These are phyloP conservation scores for Cisticola juncidis DNA, from an alignment of 2,113 vertebrate genomes.

Conservation along the genomic window DNA sequence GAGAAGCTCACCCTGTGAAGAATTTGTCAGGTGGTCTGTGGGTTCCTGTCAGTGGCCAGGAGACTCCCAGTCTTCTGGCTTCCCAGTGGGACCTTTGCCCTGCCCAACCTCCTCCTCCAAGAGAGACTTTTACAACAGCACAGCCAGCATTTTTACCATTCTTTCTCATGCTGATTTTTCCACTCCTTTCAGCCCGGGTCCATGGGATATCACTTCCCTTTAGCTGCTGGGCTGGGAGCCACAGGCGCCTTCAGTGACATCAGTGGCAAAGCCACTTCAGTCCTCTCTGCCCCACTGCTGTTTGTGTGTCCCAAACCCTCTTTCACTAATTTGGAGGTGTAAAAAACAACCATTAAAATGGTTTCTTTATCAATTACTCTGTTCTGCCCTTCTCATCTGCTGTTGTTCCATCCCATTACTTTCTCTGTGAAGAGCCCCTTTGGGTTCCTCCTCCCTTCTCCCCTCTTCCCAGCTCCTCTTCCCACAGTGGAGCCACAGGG, in stretches of 20 bases:
- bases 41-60: not conserved
- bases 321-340: not conserved
- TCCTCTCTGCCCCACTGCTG: not conserved
- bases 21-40: not conserved
- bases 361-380: not conserved
- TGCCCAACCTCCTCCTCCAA: not conserved
- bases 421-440: not conserved
- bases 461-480: not conserved
- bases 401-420: not conserved
- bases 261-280: not conserved
- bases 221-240: not conserved
- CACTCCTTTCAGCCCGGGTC: not conserved
- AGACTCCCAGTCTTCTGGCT: not conserved
- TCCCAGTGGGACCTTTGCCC: not conserved
- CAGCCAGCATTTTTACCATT: not conserved
- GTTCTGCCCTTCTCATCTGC: not conserved
- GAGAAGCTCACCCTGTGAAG: not conserved
- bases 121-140: not conserved
- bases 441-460: not conserved
- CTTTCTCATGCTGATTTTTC: not conserved
- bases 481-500: not conserved
- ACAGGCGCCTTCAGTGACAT: not conserved
- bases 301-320: not conserved
- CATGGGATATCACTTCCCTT: accelerated
- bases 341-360: not conserved